A percentile compares a stretch with the other conserved stretches of the same genome.
Evolutionary conservation across 2,113 vertebrate species (phyloP).

Genomic region (Miniopterus natalensis): DNA sequence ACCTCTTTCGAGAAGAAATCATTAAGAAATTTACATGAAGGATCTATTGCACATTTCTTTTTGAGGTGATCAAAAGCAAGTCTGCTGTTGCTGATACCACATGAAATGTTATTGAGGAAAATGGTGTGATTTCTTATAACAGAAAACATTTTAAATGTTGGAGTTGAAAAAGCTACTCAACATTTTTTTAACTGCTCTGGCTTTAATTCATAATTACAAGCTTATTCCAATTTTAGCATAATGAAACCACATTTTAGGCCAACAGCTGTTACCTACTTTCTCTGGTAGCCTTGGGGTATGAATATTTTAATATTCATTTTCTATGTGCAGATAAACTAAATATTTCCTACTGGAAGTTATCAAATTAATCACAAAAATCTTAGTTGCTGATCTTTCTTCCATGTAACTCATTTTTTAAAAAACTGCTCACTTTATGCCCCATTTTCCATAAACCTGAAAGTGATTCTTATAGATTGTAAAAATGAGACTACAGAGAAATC

Average conservation of each 20-base stretch:
- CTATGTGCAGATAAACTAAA: conserved; percentile 90
- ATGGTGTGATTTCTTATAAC: conserved; percentile 70
- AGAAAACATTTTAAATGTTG: conserved; percentile 81
- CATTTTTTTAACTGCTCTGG: conserved; percentile 84
- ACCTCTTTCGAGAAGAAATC: neutral
- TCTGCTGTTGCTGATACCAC: conserved; percentile 42
- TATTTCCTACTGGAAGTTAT: conserved; percentile 91
- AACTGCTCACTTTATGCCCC: conserved; percentile 65
- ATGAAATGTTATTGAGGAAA: conserved; percentile 33
- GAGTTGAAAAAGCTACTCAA: conserved; percentile 79
- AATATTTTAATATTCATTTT: conserved; percentile 92
- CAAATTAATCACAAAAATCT: conserved; percentile 90
- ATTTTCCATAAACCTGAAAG: conserved; percentile 69
- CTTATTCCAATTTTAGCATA: conserved; percentile 89
- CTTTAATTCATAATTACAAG: conserved; percentile 91
- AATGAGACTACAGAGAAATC: conserved; percentile 77
- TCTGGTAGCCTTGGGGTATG: conserved; percentile 88
- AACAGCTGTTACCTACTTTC: conserved; percentile 91
- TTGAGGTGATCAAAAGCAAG: conserved; percentile 20
- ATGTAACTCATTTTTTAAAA: conserved; percentile 84
- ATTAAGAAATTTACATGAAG: neutral
- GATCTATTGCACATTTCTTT: conserved; percentile 2
- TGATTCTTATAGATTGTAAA: conserved; percentile 79
- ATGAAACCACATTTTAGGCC: conserved; percentile 90
- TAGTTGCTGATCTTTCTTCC: conserved; percentile 90